These are phyloP conservation scores for Gadopsis marmoratus DNA, from an alignment of 2,797 vertebrate species.

Conservation along the genomic window DNA sequence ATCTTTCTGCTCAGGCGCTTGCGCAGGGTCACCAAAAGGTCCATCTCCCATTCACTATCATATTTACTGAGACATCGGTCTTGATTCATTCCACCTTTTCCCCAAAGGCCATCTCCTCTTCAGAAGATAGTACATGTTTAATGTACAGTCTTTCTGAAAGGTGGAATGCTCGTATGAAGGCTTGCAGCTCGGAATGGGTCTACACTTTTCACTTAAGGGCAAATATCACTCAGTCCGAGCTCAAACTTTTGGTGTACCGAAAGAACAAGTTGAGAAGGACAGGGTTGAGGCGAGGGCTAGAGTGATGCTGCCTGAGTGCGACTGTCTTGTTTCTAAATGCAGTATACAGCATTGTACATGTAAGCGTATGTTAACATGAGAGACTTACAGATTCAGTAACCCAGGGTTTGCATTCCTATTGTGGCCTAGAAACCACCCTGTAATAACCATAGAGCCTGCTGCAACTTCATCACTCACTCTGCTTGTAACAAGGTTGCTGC, in stretches of 20 bases:
- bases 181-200: constrained; percentile 23
- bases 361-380: constrained; percentile 1
- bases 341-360: background rate
- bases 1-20: background rate
- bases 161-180: constrained; percentile 34
- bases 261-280: constrained; percentile 24
- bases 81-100: constrained; percentile 28
- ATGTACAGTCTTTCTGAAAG: constrained; percentile 36
- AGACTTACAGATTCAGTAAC: background rate
- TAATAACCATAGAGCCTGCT: constrained; percentile 16
- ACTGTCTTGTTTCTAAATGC: constrained; percentile 38
- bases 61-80: constrained; percentile 26
- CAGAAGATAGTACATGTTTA: constrained; percentile 29
- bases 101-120: constrained; percentile 28
- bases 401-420: background rate
- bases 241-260: constrained; percentile 8
- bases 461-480: constrained; percentile 37
- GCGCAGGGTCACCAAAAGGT: constrained; percentile 31
- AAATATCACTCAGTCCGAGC: constrained; percentile 34
- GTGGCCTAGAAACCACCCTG: constrained; percentile 10
- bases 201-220: constrained; percentile 36
- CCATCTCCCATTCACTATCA: constrained; percentile 31
- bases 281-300: constrained; percentile 40
- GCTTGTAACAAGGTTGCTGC: constrained; percentile 40
- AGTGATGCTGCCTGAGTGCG: constrained; percentile 42